Base-by-base conservation (phyloP, 2,797 vertebrate genomes). In the Pangasius macronema region DNA sequence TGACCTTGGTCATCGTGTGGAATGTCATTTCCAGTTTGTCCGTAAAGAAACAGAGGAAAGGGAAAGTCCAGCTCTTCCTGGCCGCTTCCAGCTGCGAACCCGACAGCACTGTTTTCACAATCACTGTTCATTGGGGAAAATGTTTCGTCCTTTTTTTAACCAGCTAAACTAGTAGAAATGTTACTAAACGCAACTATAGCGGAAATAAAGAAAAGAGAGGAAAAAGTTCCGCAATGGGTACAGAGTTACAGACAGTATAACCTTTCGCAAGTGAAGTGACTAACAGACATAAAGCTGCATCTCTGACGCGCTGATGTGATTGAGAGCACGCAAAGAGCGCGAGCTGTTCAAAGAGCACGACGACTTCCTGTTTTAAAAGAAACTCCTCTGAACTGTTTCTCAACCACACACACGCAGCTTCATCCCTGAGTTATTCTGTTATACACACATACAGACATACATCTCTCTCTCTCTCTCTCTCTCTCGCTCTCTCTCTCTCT, bases 31-130 rank as follows among this genome's bases (percentile, higher is more conserved):
- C 77, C 93, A 46, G 92, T 22, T 77, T 92, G 82, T 42, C 92
- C 90, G 92, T 97, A 97, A 65, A 97, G 93, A 94, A 99, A 98
- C 88, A 99, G 93, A 53, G 81, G 88, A 65, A 97, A 96, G 7
- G 96, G 96, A 91, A 99, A 98, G 93, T 98, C 97, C 91, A 98
- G 87, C 81, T 99, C 98, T 86, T 97, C 97, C 88, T 97, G 96
- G 53, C 94, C 93, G 86, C 95, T 95, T 93, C 92, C 94, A 70
- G 88, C 93, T 65, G 87, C 89, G 72, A 94, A 86, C 33, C 86
- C 93, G 36, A 49, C 73, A 51, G 90, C 88, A 84, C 53, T 68
- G 65, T 83, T 87, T 20, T 89, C 88, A 85, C 87, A 86, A 4
- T 87, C 85, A 77, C 76, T 85, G 91, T 70, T 91, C 91, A 92